Evolutionary conservation across 2,888 invertebrate genomes (phyloP), one percentile per base, ranked within the genome.

Genomic region (Thera britannica): DNA sequence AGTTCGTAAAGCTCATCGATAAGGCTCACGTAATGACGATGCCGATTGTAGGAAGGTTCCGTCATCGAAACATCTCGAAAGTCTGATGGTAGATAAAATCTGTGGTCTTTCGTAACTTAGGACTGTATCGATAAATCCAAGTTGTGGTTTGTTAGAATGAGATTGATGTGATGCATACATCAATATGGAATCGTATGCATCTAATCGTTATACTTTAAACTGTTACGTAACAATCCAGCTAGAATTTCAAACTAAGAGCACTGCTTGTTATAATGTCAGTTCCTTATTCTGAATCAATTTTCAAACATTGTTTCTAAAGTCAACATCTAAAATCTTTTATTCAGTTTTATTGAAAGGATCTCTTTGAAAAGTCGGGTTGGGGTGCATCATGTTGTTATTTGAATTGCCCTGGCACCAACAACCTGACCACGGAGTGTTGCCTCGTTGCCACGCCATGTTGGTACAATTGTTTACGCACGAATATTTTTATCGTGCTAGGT

Each of bases 31-130:
- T 87, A 92, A 92, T 80, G 74, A 80, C 73, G 84, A 88, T 87
- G 82, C 81, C 80, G 82, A 84, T 80, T 75, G 78, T 79, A 75
- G 66, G 76, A 79, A 35, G 62, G 68, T 65, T 66, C 70, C 85
- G 87, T 85, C 89, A 86, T 85, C 87, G 84, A 83, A 86, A 85
- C 89, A 87, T 89, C 90, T 90, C 81, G 85, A 86, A 85, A 87
- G 85, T 83, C 75, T 74, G 89, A 90, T 91, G 78, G 78, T 89
- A 58, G 67, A 67, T 68, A 58, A 23, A n/a, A 91, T 91, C 90
- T 79, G 74, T 58, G 67, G 44, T 54, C 78, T 91, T 88, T 89
- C 90, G 88, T 91, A 91, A 91, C 84, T 74, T 82, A 90, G 74
- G 83, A 79, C 81, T 75, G 79, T 85, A 87, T 87, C 82, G 80